Conservation (phyloP, 2,113 vertebrate genomes). For the Rana temporaria region DNA sequence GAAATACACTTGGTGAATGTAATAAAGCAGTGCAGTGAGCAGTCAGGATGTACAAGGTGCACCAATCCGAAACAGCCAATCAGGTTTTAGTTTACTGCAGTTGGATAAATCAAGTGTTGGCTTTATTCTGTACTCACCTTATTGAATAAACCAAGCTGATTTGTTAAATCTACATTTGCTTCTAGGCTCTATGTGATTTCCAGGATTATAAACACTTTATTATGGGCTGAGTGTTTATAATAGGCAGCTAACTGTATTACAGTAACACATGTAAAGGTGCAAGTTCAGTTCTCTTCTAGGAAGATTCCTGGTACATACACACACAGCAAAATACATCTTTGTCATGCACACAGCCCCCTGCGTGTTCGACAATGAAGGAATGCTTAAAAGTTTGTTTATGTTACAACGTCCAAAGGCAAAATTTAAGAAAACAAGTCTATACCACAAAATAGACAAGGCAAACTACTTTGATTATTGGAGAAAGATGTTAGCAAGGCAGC, state of each 20-base stretch:
- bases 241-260: constrained; percentile 8
- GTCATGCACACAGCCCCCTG: not conserved
- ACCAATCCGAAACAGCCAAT: too few relatives aligned
- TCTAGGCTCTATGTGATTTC: not conserved
- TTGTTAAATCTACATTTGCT: too few relatives aligned
- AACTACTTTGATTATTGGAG: not conserved
- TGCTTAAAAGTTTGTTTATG: constrained; percentile 7
- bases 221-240: constrained; percentile 18
- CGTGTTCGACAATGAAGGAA: not conserved
- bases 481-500: not conserved
- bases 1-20: not conserved
- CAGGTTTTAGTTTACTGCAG: too few relatives aligned
- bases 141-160: too few relatives aligned
- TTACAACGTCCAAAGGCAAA: not conserved
- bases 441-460: constrained; percentile 1
- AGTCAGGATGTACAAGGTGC: too few relatives aligned
- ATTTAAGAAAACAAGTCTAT: not conserved
- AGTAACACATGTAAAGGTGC: not conserved
- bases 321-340: not conserved
- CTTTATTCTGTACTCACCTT: too few relatives aligned
- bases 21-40: too few relatives aligned
- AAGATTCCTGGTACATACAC: not conserved
- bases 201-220: constrained; percentile 41
- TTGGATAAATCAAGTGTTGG: too few relatives aligned
- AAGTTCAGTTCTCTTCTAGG: not conserved